These are phyloP conservation scores for Albula goreensis DNA, from an alignment of 2,113 vertebrate species.

Conservation along the genomic window DNA sequence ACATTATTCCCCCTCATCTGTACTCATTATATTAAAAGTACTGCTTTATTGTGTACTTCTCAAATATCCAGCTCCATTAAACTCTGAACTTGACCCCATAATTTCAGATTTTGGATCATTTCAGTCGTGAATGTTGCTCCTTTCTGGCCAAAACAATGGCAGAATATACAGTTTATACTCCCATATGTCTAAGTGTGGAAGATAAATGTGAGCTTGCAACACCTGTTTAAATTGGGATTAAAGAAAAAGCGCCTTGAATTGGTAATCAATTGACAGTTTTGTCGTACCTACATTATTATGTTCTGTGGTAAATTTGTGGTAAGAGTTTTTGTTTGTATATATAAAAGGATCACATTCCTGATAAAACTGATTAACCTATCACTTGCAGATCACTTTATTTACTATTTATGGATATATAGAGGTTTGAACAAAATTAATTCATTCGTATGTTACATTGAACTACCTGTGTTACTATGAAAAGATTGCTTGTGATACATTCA, in stretches of 20 bases:
- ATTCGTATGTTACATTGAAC: background rate
- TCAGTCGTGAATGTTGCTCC: background rate
- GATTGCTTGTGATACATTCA: background rate
- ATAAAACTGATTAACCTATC: background rate
- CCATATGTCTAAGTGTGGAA: background rate
- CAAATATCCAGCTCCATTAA: background rate
- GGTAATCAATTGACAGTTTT: background rate
- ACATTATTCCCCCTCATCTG: background rate
- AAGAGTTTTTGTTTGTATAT: no score
- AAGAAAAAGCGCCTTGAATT: background rate
- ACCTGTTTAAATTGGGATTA: background rate
- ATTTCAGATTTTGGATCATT: background rate
- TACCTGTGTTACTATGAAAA: background rate
- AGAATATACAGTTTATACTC: background rate
- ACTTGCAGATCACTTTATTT: background rate
- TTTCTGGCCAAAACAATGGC: background rate
- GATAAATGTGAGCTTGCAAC: background rate
- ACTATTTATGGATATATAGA: background rate
- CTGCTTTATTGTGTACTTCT: background rate
- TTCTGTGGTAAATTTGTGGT: background rate
- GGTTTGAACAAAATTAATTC: no score
- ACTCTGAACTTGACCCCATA: background rate
- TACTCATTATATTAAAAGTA: background rate
- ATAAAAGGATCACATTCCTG: background rate
- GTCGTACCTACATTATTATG: background rate